These are phyloP conservation scores for Stichodactyla mertensii DNA, from an alignment of 64 coral and sea anemone species.

Conservation along the genomic window DNA sequence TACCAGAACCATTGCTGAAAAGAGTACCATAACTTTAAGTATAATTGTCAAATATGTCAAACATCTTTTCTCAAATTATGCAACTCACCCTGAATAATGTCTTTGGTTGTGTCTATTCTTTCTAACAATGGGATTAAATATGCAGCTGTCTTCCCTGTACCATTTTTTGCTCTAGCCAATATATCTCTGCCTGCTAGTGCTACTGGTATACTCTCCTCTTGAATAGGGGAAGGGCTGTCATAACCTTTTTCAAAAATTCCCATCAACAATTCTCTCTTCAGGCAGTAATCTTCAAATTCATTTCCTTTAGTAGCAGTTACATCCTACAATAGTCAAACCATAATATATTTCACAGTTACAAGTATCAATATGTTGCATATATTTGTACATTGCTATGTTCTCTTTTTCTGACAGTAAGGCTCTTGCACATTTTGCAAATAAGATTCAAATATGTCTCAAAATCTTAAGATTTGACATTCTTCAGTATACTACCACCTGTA, in stretches of 20 bases:
- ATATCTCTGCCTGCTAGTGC: conserved; percentile 91
- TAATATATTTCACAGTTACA: background rate
- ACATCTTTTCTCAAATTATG: background rate
- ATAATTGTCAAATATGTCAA: background rate
- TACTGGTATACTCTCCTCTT: conserved; percentile 97
- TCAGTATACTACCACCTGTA: too few relatives aligned
- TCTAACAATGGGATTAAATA: conserved; percentile 94
- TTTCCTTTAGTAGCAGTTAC: conserved; percentile 99
- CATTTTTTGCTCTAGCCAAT: conserved; percentile 98
- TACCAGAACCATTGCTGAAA: conserved; percentile 82
- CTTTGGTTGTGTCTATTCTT: conserved; percentile 68
- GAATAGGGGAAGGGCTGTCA: conserved; percentile 97
- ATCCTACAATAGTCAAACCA: conserved; percentile 51
- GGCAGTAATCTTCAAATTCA: conserved; percentile 99
- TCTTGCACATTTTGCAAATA: too few relatives aligned
- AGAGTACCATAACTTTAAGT: background rate
- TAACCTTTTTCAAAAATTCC: conserved; percentile 99
- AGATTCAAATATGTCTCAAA: too few relatives aligned
- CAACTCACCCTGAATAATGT: conserved; percentile 85
- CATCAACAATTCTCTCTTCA: conserved; percentile 94
- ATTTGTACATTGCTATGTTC: background rate
- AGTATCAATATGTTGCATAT: background rate
- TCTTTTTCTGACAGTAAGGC: too few relatives aligned
- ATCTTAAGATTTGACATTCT: too few relatives aligned
- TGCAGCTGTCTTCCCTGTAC: conserved; percentile 97